A percentile compares a stretch with the other conserved stretches of the same genome.
Conservation (phyloP, 1,140 invertebrate genomes). For the Daktulosphaira vitifoliae region DNA sequence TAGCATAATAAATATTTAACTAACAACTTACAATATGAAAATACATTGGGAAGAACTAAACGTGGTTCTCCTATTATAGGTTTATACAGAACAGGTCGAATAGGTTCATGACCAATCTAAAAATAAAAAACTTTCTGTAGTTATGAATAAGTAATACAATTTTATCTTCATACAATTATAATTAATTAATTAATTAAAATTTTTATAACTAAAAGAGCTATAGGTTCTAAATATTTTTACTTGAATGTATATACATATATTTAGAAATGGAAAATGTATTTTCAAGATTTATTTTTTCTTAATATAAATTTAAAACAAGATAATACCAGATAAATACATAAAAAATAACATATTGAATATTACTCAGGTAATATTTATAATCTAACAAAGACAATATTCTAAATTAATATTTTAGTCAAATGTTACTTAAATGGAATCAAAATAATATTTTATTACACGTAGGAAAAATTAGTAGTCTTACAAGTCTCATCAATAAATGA, state of each 20-base stretch:
- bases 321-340: too few relatives aligned
- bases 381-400: not conserved
- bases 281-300: too few relatives aligned
- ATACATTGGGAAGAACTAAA: slow-evolving; percentile 74
- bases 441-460: not conserved
- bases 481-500: not conserved
- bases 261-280: too few relatives aligned
- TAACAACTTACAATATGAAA: slow-evolving; percentile 62
- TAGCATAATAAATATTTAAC: not conserved
- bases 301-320: too few relatives aligned
- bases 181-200: too few relatives aligned
- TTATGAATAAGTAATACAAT: too few relatives aligned
- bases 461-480: not conserved
- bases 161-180: too few relatives aligned
- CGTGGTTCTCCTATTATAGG: slow-evolving; percentile 69
- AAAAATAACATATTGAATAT: too few relatives aligned
- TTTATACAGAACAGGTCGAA: slow-evolving; percentile 59
- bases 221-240: too few relatives aligned
- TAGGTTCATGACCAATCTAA: slow-evolving; percentile 77
- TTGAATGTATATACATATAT: not conserved
- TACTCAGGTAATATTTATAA: too few relatives aligned
- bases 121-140: not conserved
- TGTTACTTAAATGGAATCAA: not conserved
- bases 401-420: not conserved
- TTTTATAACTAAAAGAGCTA: too few relatives aligned